Conservation (phyloP, 1,140 invertebrate genomes). For the Rhagoletis zephyria region DNA sequence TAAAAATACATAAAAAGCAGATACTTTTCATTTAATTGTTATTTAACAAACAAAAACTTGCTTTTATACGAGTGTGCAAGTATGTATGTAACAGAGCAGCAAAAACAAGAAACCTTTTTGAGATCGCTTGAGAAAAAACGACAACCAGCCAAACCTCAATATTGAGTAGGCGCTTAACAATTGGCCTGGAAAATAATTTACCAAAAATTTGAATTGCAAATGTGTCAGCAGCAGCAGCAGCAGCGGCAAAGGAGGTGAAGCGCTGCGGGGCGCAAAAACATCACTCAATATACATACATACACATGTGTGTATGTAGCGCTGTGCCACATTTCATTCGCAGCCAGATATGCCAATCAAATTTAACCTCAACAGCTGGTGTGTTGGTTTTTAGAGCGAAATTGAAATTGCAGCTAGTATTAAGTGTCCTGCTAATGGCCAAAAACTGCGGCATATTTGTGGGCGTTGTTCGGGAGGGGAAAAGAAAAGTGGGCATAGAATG, state of each 20-base stretch:
- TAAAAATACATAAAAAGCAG: slow-evolving; percentile 35
- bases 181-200: slow-evolving; percentile 32
- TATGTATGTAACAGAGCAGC: not conserved
- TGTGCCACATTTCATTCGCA: not conserved
- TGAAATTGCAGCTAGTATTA: not conserved
- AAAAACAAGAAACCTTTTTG: not conserved
- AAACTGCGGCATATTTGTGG: not conserved
- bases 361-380: slow-evolving; percentile 18
- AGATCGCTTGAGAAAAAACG: not conserved
- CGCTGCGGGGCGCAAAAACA: not conserved
- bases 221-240: slow-evolving; percentile 20
- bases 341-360: slow-evolving; percentile 19
- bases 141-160: not conserved
- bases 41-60: slow-evolving; percentile 28
- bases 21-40: slow-evolving; percentile 47
- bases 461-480: not conserved
- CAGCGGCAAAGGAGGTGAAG: not conserved
- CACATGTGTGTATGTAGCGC: too few species aligned
- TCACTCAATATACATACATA: too few species aligned
- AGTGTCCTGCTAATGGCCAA: not conserved
- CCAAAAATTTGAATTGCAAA: slow-evolving; percentile 51
- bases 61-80: not conserved
- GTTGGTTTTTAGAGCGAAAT: not conserved
- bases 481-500: not conserved
- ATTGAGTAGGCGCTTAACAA: slow-evolving; percentile 20